These are phyloP conservation scores for Aplochiton taeniatus DNA, from an alignment of 2,797 vertebrate species.

Conservation along the genomic window DNA sequence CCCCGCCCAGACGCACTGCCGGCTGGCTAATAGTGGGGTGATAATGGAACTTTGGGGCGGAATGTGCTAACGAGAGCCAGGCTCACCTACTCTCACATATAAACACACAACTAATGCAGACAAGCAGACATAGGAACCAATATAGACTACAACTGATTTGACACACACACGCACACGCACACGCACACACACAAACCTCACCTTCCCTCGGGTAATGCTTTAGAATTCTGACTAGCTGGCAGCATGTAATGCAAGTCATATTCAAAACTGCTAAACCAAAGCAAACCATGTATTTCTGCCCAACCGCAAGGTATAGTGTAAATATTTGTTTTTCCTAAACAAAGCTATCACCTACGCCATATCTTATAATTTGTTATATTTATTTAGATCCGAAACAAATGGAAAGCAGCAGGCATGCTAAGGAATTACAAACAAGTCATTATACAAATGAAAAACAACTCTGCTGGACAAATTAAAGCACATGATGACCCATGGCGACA, in stretches of 20 bases:
- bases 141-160: not conserved
- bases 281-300: not conserved
- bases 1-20: constrained; percentile 19
- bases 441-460: no score
- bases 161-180: constrained; percentile 1
- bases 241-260: constrained; percentile 12
- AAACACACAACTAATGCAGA: not conserved
- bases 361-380: no score
- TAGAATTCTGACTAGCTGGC: no score
- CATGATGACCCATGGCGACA: no score
- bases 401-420: no score
- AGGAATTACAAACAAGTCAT: no score
- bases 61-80: constrained; percentile 23
- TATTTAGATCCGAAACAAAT: no score
- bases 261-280: not conserved
- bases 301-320: no score
- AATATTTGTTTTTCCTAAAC: no score
- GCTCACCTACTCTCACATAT: not conserved
- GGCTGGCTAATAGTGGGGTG: constrained; percentile 40
- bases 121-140: not conserved
- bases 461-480: no score
- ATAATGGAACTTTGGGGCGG: constrained; percentile 19
- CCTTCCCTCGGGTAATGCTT: constrained; percentile 18
- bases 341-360: no score
- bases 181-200: constrained; percentile 2